Evolutionary conservation across 2,113 vertebrate species (phyloP), one percentile per base, ranked within the genome.

Genomic region (Cyprinus carpio): DNA sequence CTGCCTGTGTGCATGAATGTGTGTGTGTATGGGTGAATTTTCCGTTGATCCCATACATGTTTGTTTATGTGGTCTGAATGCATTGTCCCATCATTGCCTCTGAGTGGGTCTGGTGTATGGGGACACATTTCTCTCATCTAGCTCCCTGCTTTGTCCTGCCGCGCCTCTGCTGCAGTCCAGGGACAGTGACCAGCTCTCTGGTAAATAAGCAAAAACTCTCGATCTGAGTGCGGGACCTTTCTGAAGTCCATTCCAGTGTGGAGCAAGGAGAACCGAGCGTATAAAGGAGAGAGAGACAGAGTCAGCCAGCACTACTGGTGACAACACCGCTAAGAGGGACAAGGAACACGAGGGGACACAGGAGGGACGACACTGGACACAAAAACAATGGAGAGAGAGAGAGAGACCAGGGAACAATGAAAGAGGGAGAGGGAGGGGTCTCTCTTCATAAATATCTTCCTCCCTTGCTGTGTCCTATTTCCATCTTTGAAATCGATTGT

Each of bases 401-500:
- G 78, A 62, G 78, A n/a, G n/a, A n/a, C n/a, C n/a, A n/a, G n/a
- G n/a, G n/a, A 51, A 54, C 20, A n/a, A 54, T n/a, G 87, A 31
- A 74, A 60, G 13, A 69, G 62, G 20, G 5, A 71, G 37, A 75
- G 71, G 15, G 69, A 29, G 69, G n/a, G 46, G n/a, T 82, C 80
- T 69, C 80, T 56, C 51, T 20, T n/a, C 16, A 79, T 62, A 75
- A 72, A n/a, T 75, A 51, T 65, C 51, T 75, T 56, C 72, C 77
- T 84, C 82, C 72, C 62, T 43, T 1, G 10, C 71, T 78, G 40
- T 75, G 71, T 56, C 81, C n/a, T 67, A 29, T 27, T 75, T n/a
- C 82, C 54, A 76, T 37, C 76, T 88, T n/a, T n/a, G 84, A 88
- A 86, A 88, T 86, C 84, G 71, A 86, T 84, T n/a, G n/a, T n/a